A percentile compares a stretch with the other conserved stretches of the same genome.
Conservation (phyloP, 2,888 invertebrate genomes). For the Mystacides longicornis region DNA sequence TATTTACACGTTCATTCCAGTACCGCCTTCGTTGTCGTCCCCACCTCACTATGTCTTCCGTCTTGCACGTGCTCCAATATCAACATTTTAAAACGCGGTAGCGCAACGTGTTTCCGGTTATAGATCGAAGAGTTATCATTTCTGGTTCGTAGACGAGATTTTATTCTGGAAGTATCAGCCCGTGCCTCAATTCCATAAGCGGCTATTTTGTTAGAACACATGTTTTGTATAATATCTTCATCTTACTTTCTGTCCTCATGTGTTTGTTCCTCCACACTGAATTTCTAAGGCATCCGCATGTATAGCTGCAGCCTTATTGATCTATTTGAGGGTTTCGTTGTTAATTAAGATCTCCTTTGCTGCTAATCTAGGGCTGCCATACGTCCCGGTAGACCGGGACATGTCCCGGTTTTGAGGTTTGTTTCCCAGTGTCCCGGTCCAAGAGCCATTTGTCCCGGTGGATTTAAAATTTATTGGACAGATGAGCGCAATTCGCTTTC, state of each 20-base stretch:
- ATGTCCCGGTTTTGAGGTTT: too few relatives aligned
- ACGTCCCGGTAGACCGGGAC: too few relatives aligned
- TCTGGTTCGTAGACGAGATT: neutral
- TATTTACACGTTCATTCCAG: neutral
- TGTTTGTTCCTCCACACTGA: constrained; percentile 1
- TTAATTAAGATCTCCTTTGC: neutral
- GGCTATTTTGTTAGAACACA: neutral
- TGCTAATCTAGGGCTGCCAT: too few relatives aligned
- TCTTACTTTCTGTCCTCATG: neutral
- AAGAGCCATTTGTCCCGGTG: too few relatives aligned
- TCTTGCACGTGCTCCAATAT: neutral
- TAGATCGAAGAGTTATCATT: neutral
- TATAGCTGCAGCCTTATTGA: neutral
- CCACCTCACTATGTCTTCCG: constrained; percentile 1
- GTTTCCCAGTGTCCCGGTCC: too few relatives aligned
- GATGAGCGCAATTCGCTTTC: too few relatives aligned
- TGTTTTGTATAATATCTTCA: neutral
- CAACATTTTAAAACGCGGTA: neutral
- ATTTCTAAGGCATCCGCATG: neutral
- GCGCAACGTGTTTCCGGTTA: neutral
- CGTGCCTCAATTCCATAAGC: neutral
- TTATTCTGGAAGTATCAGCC: neutral
- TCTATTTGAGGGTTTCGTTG: neutral
- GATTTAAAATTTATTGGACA: too few relatives aligned
- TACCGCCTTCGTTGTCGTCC: constrained; percentile 3